Base-by-base conservation (phyloP, 2,888 invertebrate species). In the Chrysotoxum bicinctum region DNA sequence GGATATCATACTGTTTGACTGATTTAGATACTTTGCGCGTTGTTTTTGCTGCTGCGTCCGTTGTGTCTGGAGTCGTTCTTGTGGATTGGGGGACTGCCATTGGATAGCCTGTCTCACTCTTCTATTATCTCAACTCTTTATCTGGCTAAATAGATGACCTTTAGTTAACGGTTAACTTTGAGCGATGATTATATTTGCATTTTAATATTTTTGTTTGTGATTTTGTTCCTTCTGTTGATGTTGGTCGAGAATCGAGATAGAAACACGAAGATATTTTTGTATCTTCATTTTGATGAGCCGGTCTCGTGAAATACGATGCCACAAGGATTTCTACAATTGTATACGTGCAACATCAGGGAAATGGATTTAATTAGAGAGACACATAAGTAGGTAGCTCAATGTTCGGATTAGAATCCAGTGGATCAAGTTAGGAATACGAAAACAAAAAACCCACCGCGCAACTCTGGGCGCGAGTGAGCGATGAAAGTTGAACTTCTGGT, bases 401-500 rank as follows among this genome's bases (percentile, higher is more conserved):
- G 82, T 72, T 72, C 45, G 64, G 73, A 74, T 78, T 78, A 78
- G 74, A 83, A 78, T 78, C 78, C 70, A 83, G 74, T 83, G 83
- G 69, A 83, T 78, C 74, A 70, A 64, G 80, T 76, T 76, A 64
- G 30, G 30, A 37, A 66, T 9, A 60, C 23, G n/a, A 50, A 14
- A n/a, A 37, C 9, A 5, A 66, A 48, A 40, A 74, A 54, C 62
- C 76, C 66, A 76, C 75, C 48, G 52, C 60, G 62, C 64, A 64
- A 64, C 64, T 62, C 43, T 43, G 16, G 23, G 62, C 43, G 37
- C 26, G 30, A 52, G 26, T 35, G 19, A 40, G 35, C 37, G 79
- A 85, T 69, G 81, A 85, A 85, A 81, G 85, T 85, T 81, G 85
- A 85, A 85, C 81, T 81, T 76, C 85, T 77, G 68, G 80, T 85